Evolutionary conservation across 2,113 vertebrate genomes (phyloP), one percentile per base, ranked within the genome.

Genomic region (Mastomys coucha): DNA sequence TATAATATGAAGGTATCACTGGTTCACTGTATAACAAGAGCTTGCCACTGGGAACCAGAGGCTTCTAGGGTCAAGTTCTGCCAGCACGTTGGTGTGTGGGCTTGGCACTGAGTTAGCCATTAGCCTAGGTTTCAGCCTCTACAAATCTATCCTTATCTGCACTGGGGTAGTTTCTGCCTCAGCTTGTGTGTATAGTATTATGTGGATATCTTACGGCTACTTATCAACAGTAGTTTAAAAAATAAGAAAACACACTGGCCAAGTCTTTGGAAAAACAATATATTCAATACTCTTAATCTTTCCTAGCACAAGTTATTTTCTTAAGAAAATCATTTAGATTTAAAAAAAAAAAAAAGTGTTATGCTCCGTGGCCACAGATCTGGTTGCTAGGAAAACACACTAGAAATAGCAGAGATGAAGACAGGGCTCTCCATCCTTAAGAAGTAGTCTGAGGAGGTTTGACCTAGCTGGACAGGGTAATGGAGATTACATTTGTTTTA

Each of bases 301-400:
- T 92, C 60, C 73, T 70, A 73, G 58, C 24, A 78, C 28, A 82
- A 75, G 65, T 97, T 96, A 91, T 92, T 97, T 97, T 96, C 84
- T 96, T 75, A 92, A 84, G 81, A 60, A 89, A 97, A 88, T 90
- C 42, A 36, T 88, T 90, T 87, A 82, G 73, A 92, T 93, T 69
- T 4, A 36, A 58, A 78, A n/a, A 67, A 97, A 95, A 84, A 93
- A 97, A 95, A 89, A 93, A 45, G 63, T 45, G 91, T 20, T 69
- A 14, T 72, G 63, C 67, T 95, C 6, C 72, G 45, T 17, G 12
- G 63, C 88, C 96, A 69, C 81, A 91, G 90, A 93, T 96, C 76
- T 96, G 45, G 56, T 84, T 77, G 49, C 72, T 60, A 20, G 78
- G 39, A 91, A 94, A 95, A 73, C 17, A 80, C 28, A 53, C 31